Conservation (phyloP, 2,888 invertebrate species). For the Rotaria magnacalcarata region DNA sequence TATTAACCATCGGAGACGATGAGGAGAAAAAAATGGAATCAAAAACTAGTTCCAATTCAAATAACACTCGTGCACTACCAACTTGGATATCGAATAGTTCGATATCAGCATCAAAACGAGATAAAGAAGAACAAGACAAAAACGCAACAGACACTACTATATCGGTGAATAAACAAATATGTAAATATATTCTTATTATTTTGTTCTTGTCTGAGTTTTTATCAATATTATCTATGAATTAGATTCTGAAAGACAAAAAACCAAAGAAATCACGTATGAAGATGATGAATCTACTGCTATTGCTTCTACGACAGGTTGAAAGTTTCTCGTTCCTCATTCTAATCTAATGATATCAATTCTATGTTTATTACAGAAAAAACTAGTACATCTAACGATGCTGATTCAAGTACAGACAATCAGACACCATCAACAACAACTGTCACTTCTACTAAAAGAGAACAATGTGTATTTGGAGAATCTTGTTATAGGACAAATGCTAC, state of each 20-base stretch:
- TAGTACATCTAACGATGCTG: background rate
- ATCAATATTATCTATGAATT: background rate
- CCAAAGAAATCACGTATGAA: background rate
- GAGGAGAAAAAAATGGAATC: background rate
- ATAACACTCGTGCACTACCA: background rate
- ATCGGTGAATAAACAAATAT: background rate
- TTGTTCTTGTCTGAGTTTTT: background rate
- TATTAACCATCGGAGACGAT: background rate
- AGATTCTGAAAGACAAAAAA: background rate
- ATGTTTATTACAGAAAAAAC: background rate
- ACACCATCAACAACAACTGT: background rate
- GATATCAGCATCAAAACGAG: background rate
- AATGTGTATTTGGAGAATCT: background rate
- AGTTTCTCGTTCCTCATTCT: background rate
- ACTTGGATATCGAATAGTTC: background rate
- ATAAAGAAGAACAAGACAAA: background rate
- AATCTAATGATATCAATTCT: background rate
- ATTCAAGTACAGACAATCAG: background rate
- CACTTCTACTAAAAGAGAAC: background rate
- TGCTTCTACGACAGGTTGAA: background rate
- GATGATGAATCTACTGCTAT: background rate
- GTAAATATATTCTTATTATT: background rate
- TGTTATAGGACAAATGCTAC: background rate
- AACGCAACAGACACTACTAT: background rate
- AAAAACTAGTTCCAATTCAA: background rate